Evolutionary conservation across 1,140 invertebrate genomes (phyloP), one percentile per base, ranked within the genome.

Genomic region (Subanguina moxae): DNA sequence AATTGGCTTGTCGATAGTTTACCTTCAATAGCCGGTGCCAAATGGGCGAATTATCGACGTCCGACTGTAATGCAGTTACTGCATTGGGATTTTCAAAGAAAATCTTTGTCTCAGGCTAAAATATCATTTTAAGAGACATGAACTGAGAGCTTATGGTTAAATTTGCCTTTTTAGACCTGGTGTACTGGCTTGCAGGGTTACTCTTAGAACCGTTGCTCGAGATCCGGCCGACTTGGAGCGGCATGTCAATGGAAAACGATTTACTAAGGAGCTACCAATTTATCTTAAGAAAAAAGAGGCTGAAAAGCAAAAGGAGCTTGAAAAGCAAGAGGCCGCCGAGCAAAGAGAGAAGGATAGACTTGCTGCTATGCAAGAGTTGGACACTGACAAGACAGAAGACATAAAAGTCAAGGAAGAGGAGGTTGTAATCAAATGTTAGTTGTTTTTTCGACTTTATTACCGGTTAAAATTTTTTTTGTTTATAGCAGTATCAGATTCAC

Each of bases 171-270:
- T 61, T 25, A 61, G 58, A 7, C n/a, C n/a, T 21, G 38, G 38
- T 8, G 28, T 61, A 8, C 28, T 25, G 17, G 58, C 58, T 8
- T 61, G 58, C 38, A 61, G 19, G n/a, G n/a, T 61, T 3, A 61
- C 58, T 21, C 21, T 32, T 3, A 19, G 58, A 61, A 21, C 58
- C 8, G 19, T 61, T 5, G 28, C 38, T 32, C 58, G 58, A 3
- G 38, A 43, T 43, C 28, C 58, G 28, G 28, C n/a, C 8, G 38
- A 19, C 19, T 19, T 61, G 58, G 28, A 61, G 28, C 27, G 38
- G 8, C 58, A 61, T 28, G 58, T 61, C n/a, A 61, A 61, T 43
- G 58, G 58, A 19, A 61, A 30, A 43, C 58, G 58, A 3, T 61
- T 61, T 61, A n/a, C 28, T 3, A 43, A 30, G n/a, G 58, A 19